These are phyloP conservation scores for Ischnura elegans DNA, from an alignment of 2,888 invertebrate species.

Conservation along the genomic window DNA sequence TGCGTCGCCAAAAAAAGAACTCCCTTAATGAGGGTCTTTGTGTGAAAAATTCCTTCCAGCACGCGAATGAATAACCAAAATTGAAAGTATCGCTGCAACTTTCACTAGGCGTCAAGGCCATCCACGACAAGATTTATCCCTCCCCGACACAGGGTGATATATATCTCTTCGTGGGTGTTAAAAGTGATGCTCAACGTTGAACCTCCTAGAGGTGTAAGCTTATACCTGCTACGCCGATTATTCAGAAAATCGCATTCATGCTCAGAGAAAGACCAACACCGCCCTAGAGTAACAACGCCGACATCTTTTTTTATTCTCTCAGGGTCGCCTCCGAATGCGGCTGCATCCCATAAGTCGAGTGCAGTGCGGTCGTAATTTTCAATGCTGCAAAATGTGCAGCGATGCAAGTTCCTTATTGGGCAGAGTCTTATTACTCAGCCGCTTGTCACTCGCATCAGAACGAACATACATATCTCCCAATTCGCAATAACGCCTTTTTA, in stretches of 20 bases:
- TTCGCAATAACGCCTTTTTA: neutral
- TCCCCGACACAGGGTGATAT: neutral
- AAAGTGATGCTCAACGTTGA: neutral
- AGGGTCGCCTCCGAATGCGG: neutral
- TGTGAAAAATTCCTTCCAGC: neutral
- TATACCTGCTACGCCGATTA: neutral
- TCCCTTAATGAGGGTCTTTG: neutral
- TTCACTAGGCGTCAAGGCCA: neutral
- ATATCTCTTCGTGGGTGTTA: slow-evolving; percentile 14
- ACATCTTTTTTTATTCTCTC: neutral
- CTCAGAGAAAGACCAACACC: neutral
- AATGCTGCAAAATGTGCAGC: neutral
- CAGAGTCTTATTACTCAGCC: neutral
- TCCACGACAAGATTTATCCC: neutral
- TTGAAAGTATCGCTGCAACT: neutral
- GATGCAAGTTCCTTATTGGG: neutral
- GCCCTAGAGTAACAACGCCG: neutral
- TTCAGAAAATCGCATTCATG: neutral
- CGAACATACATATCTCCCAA: neutral
- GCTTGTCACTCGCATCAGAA: neutral
- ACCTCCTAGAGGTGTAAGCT: neutral
- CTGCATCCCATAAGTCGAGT: neutral
- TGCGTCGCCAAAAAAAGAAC: too few relatives aligned
- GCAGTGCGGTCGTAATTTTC: neutral
- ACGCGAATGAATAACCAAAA: neutral